Percentiles rank a stretch among this genome's conserved stretches.
phyloP scores from a whole-genome alignment of 1,140 invertebrate species.

The Palaemon carinicauda region DNA sequence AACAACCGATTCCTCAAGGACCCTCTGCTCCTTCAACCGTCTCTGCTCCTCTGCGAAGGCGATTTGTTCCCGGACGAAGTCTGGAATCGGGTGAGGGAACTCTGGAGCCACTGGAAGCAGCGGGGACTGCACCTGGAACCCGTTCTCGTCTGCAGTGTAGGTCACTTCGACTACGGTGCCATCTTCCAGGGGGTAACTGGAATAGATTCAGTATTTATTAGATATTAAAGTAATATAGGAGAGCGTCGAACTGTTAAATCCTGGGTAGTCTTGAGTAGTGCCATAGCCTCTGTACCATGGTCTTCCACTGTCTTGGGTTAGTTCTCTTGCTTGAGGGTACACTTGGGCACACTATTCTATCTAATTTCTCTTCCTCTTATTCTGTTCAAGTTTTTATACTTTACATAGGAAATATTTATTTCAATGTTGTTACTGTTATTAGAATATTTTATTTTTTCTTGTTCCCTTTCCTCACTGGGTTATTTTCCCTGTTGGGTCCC shows the following conservation, averaged over 20 bases:
- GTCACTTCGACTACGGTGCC: slow-evolving; percentile 4
- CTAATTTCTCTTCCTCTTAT: too few relatives aligned
- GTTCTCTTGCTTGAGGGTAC: too few relatives aligned
- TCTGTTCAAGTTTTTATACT: too few relatives aligned
- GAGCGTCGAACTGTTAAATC: not conserved
- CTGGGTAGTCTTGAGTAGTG: too few relatives aligned
- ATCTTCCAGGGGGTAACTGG: not conserved
- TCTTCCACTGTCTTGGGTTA: not conserved
- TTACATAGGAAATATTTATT: too few relatives aligned
- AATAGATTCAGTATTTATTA: not conserved
- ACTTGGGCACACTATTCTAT: too few relatives aligned
- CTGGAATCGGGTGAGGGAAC: slow-evolving; percentile 4
- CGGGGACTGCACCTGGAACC: slow-evolving; percentile 8
- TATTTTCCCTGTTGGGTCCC: too few relatives aligned
- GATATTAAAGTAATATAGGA: not conserved
- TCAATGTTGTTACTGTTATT: too few relatives aligned
- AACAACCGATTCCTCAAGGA: too few relatives aligned
- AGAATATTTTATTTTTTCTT: too few relatives aligned
- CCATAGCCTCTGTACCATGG: too few relatives aligned
- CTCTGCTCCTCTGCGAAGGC: slow-evolving; percentile 1
- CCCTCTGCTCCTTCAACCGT: not conserved
- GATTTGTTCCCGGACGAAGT: not conserved
- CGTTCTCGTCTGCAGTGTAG: slow-evolving; percentile 22
- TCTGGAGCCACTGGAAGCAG: not conserved
- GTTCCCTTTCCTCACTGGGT: too few relatives aligned